phyloP scores from a whole-genome alignment of 2,113 vertebrate species.

The Marcusenius ussheri region DNA sequence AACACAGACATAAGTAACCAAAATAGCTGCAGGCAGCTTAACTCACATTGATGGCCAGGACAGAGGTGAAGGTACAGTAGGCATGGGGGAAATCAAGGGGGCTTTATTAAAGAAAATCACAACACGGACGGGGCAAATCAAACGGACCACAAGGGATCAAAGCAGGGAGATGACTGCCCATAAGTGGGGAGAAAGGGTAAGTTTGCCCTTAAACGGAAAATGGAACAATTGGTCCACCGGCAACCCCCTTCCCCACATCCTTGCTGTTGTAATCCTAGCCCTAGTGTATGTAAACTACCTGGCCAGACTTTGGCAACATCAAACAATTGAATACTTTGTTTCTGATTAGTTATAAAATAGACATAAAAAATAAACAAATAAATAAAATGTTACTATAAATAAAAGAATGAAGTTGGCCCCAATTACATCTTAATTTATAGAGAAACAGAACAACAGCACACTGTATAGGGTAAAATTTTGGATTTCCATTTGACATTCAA shows the following conservation, averaged over 20 bases:
- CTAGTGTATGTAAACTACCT: not conserved
- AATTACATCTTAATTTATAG: not conserved
- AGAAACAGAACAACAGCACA: not conserved
- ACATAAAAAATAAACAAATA: not conserved
- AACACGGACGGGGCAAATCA: too few relatives aligned
- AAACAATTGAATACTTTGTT: not conserved
- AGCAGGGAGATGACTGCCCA: not conserved
- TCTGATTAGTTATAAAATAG: not conserved
- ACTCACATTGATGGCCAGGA: too few relatives aligned
- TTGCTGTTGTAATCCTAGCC: not conserved
- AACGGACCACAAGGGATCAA: too few relatives aligned
- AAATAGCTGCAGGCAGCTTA: not conserved
- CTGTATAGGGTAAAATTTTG: not conserved
- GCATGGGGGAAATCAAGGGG: too few relatives aligned
- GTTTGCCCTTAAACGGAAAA: not conserved
- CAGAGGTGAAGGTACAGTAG: too few relatives aligned
- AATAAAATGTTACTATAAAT: not conserved
- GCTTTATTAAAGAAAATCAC: too few relatives aligned
- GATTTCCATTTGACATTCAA: not conserved
- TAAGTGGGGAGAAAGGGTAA: not conserved
- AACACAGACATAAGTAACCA: not conserved
- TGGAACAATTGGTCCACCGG: not conserved
- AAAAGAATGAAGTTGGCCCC: not conserved
- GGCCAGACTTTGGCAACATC: not conserved
- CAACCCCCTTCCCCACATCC: not conserved